A percentile compares a stretch with the other conserved stretches of the same genome.
These are phyloP conservation scores for Okamejei kenojei DNA, from an alignment of 2,797 vertebrate genomes.

Conservation along the genomic window DNA sequence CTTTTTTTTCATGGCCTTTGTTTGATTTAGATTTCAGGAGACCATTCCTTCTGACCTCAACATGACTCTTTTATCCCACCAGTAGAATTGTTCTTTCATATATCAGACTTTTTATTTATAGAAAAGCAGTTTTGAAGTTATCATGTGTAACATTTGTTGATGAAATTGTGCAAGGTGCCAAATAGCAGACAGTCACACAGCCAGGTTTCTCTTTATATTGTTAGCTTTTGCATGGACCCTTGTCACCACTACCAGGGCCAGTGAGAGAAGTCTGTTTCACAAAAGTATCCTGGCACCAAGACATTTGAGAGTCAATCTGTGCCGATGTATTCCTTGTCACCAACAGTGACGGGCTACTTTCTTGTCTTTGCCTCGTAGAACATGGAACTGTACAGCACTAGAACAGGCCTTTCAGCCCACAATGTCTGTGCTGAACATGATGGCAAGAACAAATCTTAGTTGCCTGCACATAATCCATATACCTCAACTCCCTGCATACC, in stretches of 20 bases:
- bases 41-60: not conserved
- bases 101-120: not conserved
- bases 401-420: too few relatives aligned
- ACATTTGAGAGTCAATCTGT: not conserved
- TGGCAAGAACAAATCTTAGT: too few relatives aligned
- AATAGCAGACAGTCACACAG: not conserved
- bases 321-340: not conserved
- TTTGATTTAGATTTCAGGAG: not conserved
- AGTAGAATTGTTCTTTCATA: not conserved
- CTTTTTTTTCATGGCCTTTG: not conserved
- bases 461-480: too few relatives aligned
- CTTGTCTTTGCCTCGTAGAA: not conserved
- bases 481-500: too few relatives aligned
- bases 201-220: not conserved
- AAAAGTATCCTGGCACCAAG: not conserved
- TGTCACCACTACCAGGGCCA: too few relatives aligned
- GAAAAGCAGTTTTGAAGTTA: not conserved
- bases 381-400: too few relatives aligned
- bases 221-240: too few relatives aligned
- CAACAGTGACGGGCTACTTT: not conserved
- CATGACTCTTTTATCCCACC: not conserved
- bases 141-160: not conserved
- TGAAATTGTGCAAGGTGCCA: not conserved
- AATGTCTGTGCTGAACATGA: too few relatives aligned
- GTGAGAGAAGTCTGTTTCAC: not conserved